A percentile compares a stretch with the other conserved stretches of the same genome.
These are phyloP conservation scores for Trematocara zebra DNA, from an alignment of 2,113 vertebrate genomes.

Conservation along the genomic window DNA sequence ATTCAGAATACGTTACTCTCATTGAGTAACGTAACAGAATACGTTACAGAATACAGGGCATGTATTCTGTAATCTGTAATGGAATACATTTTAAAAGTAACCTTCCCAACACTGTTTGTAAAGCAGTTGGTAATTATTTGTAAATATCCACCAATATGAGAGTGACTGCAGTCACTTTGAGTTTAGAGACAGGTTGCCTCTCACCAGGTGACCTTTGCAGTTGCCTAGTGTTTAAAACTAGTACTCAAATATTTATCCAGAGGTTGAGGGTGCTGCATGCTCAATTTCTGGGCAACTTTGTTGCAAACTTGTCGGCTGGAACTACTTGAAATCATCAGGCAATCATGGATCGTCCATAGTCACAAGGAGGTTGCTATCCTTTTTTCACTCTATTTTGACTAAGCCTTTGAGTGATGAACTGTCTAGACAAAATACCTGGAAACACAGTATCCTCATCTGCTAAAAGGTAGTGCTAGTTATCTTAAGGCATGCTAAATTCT, in stretches of 20 bases:
- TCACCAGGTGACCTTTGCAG: neutral
- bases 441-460: neutral
- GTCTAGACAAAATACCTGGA: neutral
- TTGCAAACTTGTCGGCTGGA: neutral
- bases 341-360: neutral
- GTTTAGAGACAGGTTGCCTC: rapidly evolving
- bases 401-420: neutral
- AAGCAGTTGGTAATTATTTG: neutral
- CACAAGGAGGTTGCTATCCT: rapidly evolving
- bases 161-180: neutral
- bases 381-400: neutral
- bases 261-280: neutral
- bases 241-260: neutral
- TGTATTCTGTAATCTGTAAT: too few species aligned
- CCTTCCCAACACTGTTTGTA: too few species aligned
- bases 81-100: too few species aligned
- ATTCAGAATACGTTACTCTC: too few species aligned
- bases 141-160: neutral
- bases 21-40: too few species aligned
- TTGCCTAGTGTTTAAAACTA: neutral
- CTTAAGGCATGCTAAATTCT: neutral
- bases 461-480: neutral
- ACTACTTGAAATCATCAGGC: neutral
- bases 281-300: neutral
- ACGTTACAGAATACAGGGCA: too few species aligned